Percentiles rank a stretch among this genome's conserved stretches.
phyloP scores from a whole-genome alignment of 2,888 invertebrate species.

The Dichetophora obliterata region DNA sequence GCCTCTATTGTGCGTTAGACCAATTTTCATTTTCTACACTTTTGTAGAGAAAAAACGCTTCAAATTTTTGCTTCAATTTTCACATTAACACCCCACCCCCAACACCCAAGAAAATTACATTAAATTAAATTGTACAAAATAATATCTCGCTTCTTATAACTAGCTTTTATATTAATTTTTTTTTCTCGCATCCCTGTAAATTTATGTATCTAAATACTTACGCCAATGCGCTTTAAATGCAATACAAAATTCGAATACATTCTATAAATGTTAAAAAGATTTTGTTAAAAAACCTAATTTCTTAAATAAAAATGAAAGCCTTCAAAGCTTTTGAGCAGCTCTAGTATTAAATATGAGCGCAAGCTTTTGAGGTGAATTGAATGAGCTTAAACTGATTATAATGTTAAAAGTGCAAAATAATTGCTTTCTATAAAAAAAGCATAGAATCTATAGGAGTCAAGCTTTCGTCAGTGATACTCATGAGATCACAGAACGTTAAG shows the following conservation, averaged over 20 bases:
- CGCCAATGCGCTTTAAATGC: slow-evolving; percentile 44
- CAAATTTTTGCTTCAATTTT: not conserved
- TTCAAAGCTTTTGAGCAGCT: slow-evolving; percentile 7
- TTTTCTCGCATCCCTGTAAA: not conserved
- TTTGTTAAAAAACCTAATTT: slow-evolving; percentile 9
- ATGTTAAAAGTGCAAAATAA: not conserved
- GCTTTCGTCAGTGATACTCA: slow-evolving; percentile 25
- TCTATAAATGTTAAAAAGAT: not conserved
- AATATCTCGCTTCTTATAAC: not conserved
- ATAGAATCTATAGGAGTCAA: not conserved
- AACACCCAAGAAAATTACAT: too few species aligned
- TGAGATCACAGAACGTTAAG: slow-evolving; percentile 34
- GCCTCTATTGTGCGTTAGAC: not conserved
- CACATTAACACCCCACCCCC: too few species aligned
- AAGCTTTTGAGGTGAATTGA: slow-evolving; percentile 41
- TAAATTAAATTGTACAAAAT: slow-evolving; percentile 4
- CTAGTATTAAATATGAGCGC: not conserved
- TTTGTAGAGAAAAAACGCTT: not conserved
- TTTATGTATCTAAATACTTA: slow-evolving; percentile 19
- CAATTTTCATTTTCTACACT: not conserved
- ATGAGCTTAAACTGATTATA: slow-evolving; percentile 54
- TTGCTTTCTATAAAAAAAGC: not conserved
- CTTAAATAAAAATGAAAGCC: slow-evolving; percentile 10
- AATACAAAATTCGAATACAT: slow-evolving; percentile 34
- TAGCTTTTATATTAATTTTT: slow-evolving; percentile 5